Conservation (phyloP, 2,888 invertebrate genomes). For the Himalopsyche kuldschensis region DNA sequence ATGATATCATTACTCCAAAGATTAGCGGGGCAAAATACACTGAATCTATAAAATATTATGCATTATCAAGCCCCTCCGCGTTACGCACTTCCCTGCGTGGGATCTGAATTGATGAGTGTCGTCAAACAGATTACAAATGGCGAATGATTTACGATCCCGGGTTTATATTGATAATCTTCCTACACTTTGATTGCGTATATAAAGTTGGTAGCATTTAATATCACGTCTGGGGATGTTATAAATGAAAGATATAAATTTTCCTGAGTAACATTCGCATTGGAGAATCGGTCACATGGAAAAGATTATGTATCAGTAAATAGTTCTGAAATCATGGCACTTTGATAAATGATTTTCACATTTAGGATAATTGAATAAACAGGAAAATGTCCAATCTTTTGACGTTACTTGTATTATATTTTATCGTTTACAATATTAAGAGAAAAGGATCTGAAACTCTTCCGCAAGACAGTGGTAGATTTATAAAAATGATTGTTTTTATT, state of each 20-base stretch:
- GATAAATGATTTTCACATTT: neutral
- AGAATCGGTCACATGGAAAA: neutral
- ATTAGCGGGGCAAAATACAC: too few species aligned
- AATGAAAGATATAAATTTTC: neutral
- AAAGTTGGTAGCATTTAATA: neutral
- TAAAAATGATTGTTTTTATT: too few species aligned
- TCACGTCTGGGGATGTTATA: neutral
- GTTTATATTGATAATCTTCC: neutral
- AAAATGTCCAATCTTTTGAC: too few species aligned
- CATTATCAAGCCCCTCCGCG: neutral
- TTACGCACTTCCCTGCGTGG: neutral
- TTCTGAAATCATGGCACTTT: neutral
- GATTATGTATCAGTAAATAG: neutral
- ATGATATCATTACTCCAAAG: too few species aligned
- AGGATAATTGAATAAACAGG: neutral
- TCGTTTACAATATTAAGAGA: too few species aligned
- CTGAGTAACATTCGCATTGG: neutral
- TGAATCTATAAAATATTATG: too few species aligned
- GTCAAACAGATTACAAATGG: neutral
- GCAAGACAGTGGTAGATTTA: too few species aligned
- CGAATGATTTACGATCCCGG: neutral
- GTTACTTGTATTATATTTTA: too few species aligned
- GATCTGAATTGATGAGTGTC: neutral
- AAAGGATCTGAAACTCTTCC: too few species aligned
- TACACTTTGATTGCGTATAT: slow-evolving; percentile 1